Percentiles rank a stretch among this genome's conserved stretches.
Evolutionary conservation across 2,113 vertebrate species (phyloP).

Genomic region (Rhynchomys soricoides): DNA sequence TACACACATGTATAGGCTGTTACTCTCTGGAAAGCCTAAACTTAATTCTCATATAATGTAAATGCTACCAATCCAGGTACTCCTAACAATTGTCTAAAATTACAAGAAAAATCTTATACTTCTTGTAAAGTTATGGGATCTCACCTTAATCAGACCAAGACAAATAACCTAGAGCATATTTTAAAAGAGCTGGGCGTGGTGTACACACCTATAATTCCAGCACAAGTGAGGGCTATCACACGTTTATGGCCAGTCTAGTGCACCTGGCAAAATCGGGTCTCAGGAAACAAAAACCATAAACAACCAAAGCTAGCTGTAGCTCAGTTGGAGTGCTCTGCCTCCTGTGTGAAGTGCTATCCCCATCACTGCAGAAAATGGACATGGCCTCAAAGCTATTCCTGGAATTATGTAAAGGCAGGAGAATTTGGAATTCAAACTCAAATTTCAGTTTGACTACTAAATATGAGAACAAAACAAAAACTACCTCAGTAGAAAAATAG

Average conservation of each 20-base stretch:
- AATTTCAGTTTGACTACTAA: neutral
- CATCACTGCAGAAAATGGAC: neutral
- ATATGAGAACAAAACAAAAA: neutral
- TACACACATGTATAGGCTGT: neutral
- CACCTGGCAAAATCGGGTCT: neutral
- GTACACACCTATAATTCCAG: neutral
- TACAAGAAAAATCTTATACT: constrained; percentile 42
- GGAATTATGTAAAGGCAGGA: neutral
- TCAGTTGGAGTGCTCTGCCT: neutral
- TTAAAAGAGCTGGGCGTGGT: neutral
- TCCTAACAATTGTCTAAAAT: constrained; percentile 36
- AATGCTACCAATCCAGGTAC: neutral
- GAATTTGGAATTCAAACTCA: neutral
- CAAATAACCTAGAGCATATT: constrained; percentile 40
- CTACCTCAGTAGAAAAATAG: neutral
- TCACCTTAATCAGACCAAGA: constrained; percentile 50
- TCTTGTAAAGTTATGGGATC: constrained; percentile 45
- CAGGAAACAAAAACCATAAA: neutral
- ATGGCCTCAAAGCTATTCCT: neutral
- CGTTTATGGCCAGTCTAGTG: neutral
- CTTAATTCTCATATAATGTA: constrained; percentile 5
- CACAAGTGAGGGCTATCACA: neutral
- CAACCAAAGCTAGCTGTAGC: neutral
- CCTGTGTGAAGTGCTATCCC: neutral
- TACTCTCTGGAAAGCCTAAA: neutral